These are phyloP conservation scores for Elaphurus davidianus DNA, from an alignment of 2,113 vertebrate genomes.

Conservation along the genomic window DNA sequence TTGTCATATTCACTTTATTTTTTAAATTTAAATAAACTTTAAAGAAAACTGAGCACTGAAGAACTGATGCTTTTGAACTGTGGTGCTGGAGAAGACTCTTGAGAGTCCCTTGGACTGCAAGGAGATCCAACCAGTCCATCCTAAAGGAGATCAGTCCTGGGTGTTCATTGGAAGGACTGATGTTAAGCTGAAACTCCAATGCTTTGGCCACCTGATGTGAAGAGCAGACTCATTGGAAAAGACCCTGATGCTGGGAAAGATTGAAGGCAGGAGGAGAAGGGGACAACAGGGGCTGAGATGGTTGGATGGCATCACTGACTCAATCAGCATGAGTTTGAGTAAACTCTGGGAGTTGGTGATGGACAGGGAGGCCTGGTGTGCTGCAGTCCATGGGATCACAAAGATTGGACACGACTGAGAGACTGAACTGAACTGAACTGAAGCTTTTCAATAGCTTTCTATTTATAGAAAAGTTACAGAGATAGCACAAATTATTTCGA, in stretches of 20 bases:
- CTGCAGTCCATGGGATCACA: not conserved
- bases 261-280: not conserved
- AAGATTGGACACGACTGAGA: not conserved
- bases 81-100: not conserved
- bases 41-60: rapidly evolving
- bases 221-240: not conserved
- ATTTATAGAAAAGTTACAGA: not conserved
- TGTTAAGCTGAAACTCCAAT: not conserved
- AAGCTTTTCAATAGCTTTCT: not conserved
- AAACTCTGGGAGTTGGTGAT: not conserved
- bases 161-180: not conserved
- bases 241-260: not conserved
- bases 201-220: not conserved
- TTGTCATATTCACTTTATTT: not conserved
- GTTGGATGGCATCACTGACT: not conserved
- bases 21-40: not conserved
- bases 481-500: not conserved
- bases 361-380: not conserved
- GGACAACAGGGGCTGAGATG: not conserved
- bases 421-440: not conserved
- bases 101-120: not conserved
- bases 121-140: not conserved
- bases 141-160: not conserved
- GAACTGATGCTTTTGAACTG: not conserved
- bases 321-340: not conserved